Evolutionary conservation across 2,113 vertebrate genomes (phyloP).

Genomic region (Ploceus nigricollis): DNA sequence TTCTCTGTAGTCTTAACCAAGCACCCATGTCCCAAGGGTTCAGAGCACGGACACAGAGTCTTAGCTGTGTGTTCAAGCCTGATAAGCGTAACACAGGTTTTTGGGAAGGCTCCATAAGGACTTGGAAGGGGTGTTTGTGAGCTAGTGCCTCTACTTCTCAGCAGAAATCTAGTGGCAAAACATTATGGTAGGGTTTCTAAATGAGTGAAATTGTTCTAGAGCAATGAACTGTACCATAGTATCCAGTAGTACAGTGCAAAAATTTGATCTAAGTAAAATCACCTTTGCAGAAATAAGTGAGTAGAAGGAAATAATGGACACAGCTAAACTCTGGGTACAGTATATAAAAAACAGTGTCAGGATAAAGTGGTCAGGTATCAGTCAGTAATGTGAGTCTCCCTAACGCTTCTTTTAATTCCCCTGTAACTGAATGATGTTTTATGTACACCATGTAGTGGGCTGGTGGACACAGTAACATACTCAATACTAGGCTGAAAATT

Average conservation of each 20-base stretch:
- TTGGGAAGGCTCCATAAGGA: not conserved
- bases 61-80: not conserved
- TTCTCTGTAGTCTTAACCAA: not conserved
- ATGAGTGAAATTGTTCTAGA: not conserved
- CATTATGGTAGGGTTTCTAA: not conserved
- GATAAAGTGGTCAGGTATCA: not conserved
- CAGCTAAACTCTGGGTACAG: not conserved
- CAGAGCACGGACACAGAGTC: not conserved
- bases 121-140: not conserved
- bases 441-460: fast-evolving
- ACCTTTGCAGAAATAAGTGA: not conserved
- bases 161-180: not conserved
- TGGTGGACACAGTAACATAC: not conserved
- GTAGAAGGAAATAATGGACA: not conserved
- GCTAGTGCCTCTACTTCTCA: not conserved
- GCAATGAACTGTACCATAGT: not conserved
- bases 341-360: not conserved
- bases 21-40: not conserved
- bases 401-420: not conserved
- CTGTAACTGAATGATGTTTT: not conserved
- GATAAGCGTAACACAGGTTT: not conserved
- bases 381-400: not conserved
- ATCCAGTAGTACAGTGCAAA: not conserved
- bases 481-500: not conserved
- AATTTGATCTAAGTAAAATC: not conserved